A percentile compares a stretch with the other conserved stretches of the same genome.
These are phyloP conservation scores for Delichon dasypus DNA, from an alignment of 2,797 vertebrate species.

Conservation along the genomic window DNA sequence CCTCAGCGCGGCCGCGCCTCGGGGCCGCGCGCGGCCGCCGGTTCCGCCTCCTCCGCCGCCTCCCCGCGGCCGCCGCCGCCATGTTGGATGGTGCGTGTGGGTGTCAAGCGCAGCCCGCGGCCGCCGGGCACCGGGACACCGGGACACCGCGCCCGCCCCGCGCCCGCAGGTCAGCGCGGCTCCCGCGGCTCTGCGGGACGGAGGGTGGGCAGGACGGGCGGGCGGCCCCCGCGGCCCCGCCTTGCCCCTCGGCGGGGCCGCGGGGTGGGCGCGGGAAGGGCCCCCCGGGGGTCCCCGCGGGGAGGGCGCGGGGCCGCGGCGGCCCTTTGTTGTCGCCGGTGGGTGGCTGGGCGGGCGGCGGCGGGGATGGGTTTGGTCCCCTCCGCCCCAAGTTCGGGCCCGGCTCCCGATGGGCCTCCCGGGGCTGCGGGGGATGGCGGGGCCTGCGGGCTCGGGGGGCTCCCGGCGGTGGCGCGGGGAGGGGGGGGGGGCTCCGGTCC, in stretches of 20 bases:
- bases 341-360: neutral
- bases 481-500: neutral
- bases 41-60: neutral
- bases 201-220: too few relatives aligned
- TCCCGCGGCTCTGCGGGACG: neutral
- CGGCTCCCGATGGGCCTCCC: neutral
- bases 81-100: neutral
- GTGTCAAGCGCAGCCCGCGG: neutral
- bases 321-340: neutral
- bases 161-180: neutral
- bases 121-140: neutral
- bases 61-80: neutral
- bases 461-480: neutral
- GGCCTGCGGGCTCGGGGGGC: neutral
- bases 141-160: neutral
- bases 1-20: slow-evolving; percentile 4
- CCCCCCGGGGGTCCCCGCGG: neutral
- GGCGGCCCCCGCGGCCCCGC: neutral
- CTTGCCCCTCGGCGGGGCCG: neutral
- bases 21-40: slow-evolving; percentile 7
- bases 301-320: neutral
- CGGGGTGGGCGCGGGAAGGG: neutral
- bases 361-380: neutral
- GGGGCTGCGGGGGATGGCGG: neutral
- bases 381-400: neutral